Conservation (phyloP, 1,140 invertebrate species). For the Drosophila ironensis region DNA sequence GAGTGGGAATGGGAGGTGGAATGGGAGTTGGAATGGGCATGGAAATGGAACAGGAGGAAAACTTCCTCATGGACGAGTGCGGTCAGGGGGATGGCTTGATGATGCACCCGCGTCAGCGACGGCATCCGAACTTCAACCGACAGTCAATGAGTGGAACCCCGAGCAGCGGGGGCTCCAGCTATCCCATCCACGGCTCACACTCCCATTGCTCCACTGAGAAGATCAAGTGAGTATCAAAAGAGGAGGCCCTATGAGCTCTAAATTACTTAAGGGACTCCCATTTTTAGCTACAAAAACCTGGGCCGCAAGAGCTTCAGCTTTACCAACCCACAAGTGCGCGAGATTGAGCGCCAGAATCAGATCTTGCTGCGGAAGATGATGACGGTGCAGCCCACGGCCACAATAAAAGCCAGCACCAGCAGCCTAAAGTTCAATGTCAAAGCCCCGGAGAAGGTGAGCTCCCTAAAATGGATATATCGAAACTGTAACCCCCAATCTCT, state of each 20-base stretch:
- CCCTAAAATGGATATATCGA: neutral
- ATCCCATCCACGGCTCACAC: slow-evolving; percentile 43
- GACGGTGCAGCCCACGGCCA: slow-evolving; percentile 57
- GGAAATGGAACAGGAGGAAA: neutral
- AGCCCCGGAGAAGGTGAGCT: slow-evolving; percentile 24
- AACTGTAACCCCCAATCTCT: neutral
- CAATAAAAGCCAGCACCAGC: slow-evolving; percentile 48
- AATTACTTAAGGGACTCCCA: too few relatives aligned
- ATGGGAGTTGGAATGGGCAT: neutral
- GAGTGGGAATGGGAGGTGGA: neutral
- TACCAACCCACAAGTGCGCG: slow-evolving; percentile 74
- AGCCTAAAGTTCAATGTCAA: slow-evolving; percentile 24
- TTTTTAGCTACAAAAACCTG: slow-evolving; percentile 57
- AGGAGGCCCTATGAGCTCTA: neutral
- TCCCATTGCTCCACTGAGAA: slow-evolving; percentile 55
- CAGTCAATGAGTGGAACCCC: slow-evolving; percentile 54
- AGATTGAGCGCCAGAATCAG: slow-evolving; percentile 76
- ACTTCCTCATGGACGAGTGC: slow-evolving; percentile 47
- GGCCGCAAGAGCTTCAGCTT: slow-evolving; percentile 75
- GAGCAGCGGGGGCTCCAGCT: slow-evolving; percentile 41
- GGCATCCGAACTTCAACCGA: slow-evolving; percentile 19
- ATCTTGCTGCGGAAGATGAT: slow-evolving; percentile 77
- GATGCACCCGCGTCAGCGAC: slow-evolving; percentile 40
- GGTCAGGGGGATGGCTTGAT: slow-evolving; percentile 61
- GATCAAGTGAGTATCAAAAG: slow-evolving; percentile 50